Evolutionary conservation across 2,797 vertebrate genomes (phyloP), one percentile per base, ranked within the genome.

Genomic region (Potorous gilbertii): DNA sequence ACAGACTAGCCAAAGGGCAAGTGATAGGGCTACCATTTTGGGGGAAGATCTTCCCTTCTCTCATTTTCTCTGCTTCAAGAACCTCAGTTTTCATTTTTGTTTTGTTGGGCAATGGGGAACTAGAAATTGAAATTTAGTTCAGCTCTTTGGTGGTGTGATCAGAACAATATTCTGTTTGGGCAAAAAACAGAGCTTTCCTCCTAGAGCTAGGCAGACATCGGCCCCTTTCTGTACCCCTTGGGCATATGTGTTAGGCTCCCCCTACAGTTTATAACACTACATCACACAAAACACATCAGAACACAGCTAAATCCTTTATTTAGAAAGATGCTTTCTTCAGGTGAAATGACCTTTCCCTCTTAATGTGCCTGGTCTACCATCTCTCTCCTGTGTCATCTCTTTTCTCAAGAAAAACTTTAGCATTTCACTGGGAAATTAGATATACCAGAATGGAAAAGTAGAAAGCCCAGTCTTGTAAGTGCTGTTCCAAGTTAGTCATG

Each of bases 241-340:
- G 31, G 11, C 11, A n/a, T 94, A 95, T 96, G 81, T 92, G 94
- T 55, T 62, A 92, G 90, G 91, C 34, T 87, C 11, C 28, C 40
- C 56, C 29, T 46, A 1, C 12, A 29, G 34, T 8, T 62, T 4
- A 9, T 59, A 46, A 81, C 92, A 95, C 59, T 91, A 94, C 91
- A 92, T 94, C 81, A 2, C 10, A 59, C 59, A 95, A 34, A 28
- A 95, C 90, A 66, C 94, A 96, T 59, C 90, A 93, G 18, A 96
- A 95, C 11, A 89, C n/a, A 5, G 66, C 95, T 56, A 74, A 81
- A 9, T 97, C 93, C 13, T 52, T 46, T 52, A 89, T n/a, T 29
- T 94, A 81, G n/a, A 90, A 89, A 54, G 31, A 24, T 6, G 56
- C 56, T n/a, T 97, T 93, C 13, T 24, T 56, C 29, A 97, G 91